A percentile compares a stretch with the other conserved stretches of the same genome.
Conservation (phyloP, 2,888 invertebrate species). For the Clanis bilineata region DNA sequence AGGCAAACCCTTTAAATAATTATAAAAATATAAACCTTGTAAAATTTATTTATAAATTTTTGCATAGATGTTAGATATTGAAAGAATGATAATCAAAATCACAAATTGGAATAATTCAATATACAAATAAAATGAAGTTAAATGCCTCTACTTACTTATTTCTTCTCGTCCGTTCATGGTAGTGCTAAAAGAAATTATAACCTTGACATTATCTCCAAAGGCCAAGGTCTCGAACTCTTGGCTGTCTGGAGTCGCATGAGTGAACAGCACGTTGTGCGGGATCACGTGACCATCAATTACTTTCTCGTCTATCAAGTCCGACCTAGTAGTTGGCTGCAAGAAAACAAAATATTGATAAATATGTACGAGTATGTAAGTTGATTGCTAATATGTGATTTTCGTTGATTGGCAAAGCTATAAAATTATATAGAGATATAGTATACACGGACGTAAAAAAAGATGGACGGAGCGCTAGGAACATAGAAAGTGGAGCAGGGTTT, state of each 20-base stretch:
- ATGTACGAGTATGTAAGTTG: no score
- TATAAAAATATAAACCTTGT: no score
- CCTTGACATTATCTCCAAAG: conserved; percentile 91
- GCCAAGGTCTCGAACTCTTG: conserved; percentile 90
- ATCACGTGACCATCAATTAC: conserved; percentile 96
- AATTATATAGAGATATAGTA: no score
- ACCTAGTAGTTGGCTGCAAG: conserved; percentile 84
- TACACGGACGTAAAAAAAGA: no score
- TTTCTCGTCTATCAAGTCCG: conserved; percentile 89
- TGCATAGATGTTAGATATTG: no score
- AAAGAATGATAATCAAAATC: neutral
- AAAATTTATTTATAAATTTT: no score
- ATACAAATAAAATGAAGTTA: neutral
- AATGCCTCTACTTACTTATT: conserved; percentile 79
- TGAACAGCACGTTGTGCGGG: conserved; percentile 92
- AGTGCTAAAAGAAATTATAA: conserved; percentile 89
- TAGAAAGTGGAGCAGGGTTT: no score
- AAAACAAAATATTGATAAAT: conserved; percentile 3
- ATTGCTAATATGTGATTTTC: no score
- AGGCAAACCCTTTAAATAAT: neutral
- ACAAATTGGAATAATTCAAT: neutral
- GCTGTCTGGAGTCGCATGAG: conserved; percentile 89
- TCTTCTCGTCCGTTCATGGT: conserved; percentile 85
- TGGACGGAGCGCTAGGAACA: no score
- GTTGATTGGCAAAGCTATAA: no score